A percentile compares a stretch with the other conserved stretches of the same genome.
These are phyloP conservation scores for Polymixis flavicincta DNA, from an alignment of 2,888 invertebrate species.

Conservation along the genomic window DNA sequence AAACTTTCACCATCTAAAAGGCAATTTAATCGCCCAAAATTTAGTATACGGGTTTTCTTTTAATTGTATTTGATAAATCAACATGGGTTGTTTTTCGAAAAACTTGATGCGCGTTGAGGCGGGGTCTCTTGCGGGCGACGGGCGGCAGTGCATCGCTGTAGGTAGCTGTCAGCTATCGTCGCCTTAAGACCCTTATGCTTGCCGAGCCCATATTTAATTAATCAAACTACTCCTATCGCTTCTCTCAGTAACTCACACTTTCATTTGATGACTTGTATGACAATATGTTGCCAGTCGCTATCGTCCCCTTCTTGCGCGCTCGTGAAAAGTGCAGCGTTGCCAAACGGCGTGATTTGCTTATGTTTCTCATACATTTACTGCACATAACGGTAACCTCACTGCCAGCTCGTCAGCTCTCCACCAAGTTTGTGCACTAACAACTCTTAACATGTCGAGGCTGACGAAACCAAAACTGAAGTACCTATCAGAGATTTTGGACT, in stretches of 20 bases:
- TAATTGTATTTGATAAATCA: no score
- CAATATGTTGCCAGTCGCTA: conserved; percentile 6
- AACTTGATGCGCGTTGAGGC: no score
- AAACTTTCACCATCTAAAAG: no score
- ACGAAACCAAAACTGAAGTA: neutral
- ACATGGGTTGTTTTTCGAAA: no score
- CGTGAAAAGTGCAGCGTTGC: conserved; percentile 25
- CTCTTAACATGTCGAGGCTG: neutral
- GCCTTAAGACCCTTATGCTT: no score
- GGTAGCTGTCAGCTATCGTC: no score
- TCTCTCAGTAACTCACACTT: neutral
- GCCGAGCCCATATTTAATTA: neutral
- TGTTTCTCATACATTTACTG: conserved; percentile 47
- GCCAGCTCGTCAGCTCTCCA: conserved; percentile 31
- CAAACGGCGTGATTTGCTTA: conserved; percentile 52
- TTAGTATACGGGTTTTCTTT: no score
- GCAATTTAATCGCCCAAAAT: no score
- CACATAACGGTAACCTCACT: conserved; percentile 32
- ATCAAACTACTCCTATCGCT: neutral
- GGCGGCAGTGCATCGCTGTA: no score
- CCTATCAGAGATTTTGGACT: no score
- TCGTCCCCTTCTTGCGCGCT: conserved; percentile 13
- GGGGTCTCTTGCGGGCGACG: no score
- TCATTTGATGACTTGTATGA: neutral
- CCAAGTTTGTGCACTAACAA: conserved; percentile 12